Conservation (phyloP, 2,113 vertebrate genomes). For the Willisornis vidua region DNA sequence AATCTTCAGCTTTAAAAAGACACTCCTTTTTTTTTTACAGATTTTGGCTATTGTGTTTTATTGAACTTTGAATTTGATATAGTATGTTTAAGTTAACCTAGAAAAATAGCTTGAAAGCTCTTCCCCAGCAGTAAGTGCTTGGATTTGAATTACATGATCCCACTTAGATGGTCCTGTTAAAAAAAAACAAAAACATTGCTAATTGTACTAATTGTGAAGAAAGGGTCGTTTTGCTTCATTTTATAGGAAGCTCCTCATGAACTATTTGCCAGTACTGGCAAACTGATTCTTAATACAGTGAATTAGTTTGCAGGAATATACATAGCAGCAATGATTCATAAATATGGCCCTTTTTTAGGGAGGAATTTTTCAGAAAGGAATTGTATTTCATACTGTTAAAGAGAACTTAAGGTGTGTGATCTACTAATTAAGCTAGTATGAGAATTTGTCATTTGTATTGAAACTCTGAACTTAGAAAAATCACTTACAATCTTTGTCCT, state of each 20-base stretch:
- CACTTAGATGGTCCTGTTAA: not conserved
- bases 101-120: not conserved
- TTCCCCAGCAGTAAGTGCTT: not conserved
- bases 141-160: not conserved
- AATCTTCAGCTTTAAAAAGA: not conserved
- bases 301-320: not conserved
- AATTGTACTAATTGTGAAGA: not conserved
- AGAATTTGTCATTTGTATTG: not conserved
- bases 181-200: not conserved
- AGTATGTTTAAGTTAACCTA: not conserved
- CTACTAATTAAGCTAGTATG: not conserved
- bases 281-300: not conserved
- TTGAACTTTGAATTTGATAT: not conserved
- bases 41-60: not conserved
- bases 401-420: not conserved
- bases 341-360: not conserved
- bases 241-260: not conserved
- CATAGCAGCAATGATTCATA: not conserved
- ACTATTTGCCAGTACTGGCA: not conserved
- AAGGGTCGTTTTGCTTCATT: not conserved
- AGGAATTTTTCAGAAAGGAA: not conserved
- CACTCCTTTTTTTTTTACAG: not conserved
- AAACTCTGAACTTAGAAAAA: not conserved
- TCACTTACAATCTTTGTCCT: not conserved
- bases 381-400: not conserved